These are phyloP conservation scores for Sparus aurata DNA, from an alignment of 2,797 vertebrate genomes.

Conservation along the genomic window DNA sequence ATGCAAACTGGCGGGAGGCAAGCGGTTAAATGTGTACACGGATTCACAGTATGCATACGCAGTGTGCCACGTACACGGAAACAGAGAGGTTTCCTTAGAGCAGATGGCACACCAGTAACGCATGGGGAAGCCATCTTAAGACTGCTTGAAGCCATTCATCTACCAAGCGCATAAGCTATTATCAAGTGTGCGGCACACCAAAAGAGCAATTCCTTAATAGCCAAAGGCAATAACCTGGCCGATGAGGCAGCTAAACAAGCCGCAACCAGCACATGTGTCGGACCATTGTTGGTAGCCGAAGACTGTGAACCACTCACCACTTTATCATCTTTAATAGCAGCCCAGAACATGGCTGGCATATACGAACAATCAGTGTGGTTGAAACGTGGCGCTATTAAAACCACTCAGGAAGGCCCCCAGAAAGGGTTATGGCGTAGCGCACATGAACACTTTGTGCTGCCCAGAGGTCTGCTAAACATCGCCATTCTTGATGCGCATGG, in stretches of 20 bases:
- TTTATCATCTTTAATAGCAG: neutral
- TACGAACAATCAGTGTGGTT: neutral
- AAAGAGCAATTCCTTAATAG: neutral
- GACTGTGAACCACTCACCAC: neutral
- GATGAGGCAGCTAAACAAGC: neutral
- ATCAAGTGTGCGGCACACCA: neutral
- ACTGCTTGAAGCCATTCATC: neutral
- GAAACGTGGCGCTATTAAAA: neutral
- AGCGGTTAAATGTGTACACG: neutral
- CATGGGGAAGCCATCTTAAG: neutral
- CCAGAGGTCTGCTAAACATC: too few species aligned
- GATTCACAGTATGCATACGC: neutral
- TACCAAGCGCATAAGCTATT: neutral
- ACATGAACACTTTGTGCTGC: too few species aligned
- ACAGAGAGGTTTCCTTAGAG: too few species aligned
- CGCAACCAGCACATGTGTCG: accelerated
- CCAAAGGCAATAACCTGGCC: neutral
- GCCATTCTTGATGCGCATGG: too few species aligned
- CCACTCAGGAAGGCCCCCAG: too few species aligned
- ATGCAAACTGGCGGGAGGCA: neutral
- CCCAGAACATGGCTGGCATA: neutral
- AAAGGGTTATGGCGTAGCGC: too few species aligned
- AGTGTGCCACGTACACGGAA: too few species aligned
- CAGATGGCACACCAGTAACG: neutral
- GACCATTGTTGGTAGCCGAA: neutral